phyloP scores from a whole-genome alignment of 2,797 vertebrate species.

The Melanotaenia boesemani region DNA sequence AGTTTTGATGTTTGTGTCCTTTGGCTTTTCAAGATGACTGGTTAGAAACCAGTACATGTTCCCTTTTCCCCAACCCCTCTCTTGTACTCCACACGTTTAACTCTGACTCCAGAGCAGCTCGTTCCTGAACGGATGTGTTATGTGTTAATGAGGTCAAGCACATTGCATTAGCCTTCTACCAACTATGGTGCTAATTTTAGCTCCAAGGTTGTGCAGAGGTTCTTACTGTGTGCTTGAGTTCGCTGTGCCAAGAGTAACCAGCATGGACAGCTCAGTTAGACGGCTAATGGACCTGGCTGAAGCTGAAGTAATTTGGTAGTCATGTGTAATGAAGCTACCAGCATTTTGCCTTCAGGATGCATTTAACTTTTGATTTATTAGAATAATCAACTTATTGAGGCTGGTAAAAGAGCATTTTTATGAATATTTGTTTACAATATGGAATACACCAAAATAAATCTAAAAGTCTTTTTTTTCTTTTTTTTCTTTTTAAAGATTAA shows the following conservation, averaged over 20 bases:
- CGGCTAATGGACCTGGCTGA: constrained; percentile 54
- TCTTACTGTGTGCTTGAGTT: constrained; percentile 37
- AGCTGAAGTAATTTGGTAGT: constrained; percentile 53
- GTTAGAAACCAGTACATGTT: constrained; percentile 33
- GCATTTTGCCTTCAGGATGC: neutral
- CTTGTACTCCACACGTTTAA: neutral
- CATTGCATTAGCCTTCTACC: constrained; percentile 55
- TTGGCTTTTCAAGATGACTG: constrained; percentile 13
- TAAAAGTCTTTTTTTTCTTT: neutral
- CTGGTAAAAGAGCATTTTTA: neutral
- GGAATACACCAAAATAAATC: neutral
- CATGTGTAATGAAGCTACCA: constrained; percentile 14
- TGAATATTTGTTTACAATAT: neutral
- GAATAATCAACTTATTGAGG: neutral
- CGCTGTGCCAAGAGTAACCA: constrained; percentile 43
- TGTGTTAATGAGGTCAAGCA: constrained; percentile 76
- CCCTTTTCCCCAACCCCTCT: neutral
- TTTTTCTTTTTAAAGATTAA: too few species aligned
- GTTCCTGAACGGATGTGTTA: constrained; percentile 43
- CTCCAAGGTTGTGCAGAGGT: constrained; percentile 26
- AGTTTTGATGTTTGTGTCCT: constrained; percentile 13
- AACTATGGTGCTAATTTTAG: constrained; percentile 64
- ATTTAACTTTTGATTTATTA: neutral
- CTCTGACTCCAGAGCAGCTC: constrained; percentile 40
- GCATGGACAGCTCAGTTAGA: constrained; percentile 55